Evolutionary conservation across 2,888 invertebrate genomes (phyloP).

Genomic region (Pseudoips prasinana): DNA sequence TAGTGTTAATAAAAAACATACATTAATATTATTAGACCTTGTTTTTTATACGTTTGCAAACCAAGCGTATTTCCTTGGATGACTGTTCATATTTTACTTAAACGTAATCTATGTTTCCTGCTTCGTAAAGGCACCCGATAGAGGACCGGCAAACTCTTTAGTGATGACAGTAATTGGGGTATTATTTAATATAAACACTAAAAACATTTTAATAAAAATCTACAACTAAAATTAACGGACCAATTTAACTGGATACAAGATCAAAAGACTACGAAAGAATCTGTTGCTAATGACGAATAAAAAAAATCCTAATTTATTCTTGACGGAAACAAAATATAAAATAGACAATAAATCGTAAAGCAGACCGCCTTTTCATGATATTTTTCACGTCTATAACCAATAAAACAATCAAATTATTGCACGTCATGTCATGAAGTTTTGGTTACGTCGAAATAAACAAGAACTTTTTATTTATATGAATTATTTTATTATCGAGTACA

Average conservation of each 20-base stretch:
- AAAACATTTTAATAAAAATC: constrained; percentile 36
- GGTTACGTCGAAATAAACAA: constrained; percentile 58
- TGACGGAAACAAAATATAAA: constrained; percentile 71
- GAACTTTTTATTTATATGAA: constrained; percentile 54
- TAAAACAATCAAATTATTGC: constrained; percentile 77
- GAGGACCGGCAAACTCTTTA: constrained; percentile 27
- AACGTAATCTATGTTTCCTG: constrained; percentile 33
- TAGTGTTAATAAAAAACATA: constrained; percentile 17
- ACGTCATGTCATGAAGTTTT: constrained; percentile 55
- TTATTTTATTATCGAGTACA: constrained; percentile 67
- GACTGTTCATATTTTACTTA: constrained; percentile 24
- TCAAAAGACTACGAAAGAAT: constrained; percentile 35
- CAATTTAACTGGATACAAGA: constrained; percentile 32
- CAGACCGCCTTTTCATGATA: constrained; percentile 62
- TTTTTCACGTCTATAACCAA: constrained; percentile 53
- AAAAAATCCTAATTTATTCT: constrained; percentile 49
- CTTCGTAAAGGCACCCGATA: constrained; percentile 12
- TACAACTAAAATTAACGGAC: constrained; percentile 29
- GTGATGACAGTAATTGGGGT: constrained; percentile 35
- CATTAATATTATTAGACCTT: constrained; percentile 17
- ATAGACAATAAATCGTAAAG: constrained; percentile 62
- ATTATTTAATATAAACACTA: constrained; percentile 38
- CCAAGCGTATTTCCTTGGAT: constrained; percentile 27
- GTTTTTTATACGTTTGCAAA: constrained; percentile 18
- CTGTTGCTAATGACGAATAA: constrained; percentile 31